Conservation (phyloP, 2,113 vertebrate genomes). For the Heterotis niloticus region DNA sequence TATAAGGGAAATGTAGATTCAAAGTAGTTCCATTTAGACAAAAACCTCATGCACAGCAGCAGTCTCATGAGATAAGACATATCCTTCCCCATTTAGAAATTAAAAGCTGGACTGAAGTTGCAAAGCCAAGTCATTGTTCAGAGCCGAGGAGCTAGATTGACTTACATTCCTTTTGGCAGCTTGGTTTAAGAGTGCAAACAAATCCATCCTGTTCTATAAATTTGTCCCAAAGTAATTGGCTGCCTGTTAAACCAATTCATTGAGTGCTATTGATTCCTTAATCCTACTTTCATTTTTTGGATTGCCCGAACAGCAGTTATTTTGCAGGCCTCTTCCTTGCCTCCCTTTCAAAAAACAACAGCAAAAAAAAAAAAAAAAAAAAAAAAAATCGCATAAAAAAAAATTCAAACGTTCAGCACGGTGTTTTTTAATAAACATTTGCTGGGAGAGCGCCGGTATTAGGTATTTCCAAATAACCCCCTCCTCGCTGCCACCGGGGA, state of each 20-base stretch:
- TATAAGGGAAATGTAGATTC: too few species aligned
- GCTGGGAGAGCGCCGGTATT: background rate
- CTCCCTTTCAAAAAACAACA: too few species aligned
- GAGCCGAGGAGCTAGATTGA: conserved; percentile 48
- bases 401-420: conserved; percentile 13
- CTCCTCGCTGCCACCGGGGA: conserved; percentile 26
- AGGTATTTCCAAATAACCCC: background rate
- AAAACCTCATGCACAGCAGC: conserved; percentile 45
- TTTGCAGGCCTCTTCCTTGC: conserved; percentile 30
- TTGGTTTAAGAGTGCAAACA: conserved; percentile 57
- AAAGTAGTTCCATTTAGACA: background rate
- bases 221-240: conserved; percentile 55
- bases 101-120: background rate
- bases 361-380: conserved; percentile 19
- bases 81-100: conserved; percentile 19
- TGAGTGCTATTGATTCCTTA: conserved; percentile 52
- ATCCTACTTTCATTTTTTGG: conserved; percentile 52
- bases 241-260: conserved; percentile 60
- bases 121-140: conserved; percentile 45
- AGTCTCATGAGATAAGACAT: conserved; percentile 50
- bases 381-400: conserved; percentile 30
- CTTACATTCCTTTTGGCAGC: conserved; percentile 55
- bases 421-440: conserved; percentile 4
- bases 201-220: conserved; percentile 45
- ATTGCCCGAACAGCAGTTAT: conserved; percentile 62